Evolutionary conservation across 2,113 vertebrate genomes (phyloP).

Genomic region (Hypomesus transpacificus): DNA sequence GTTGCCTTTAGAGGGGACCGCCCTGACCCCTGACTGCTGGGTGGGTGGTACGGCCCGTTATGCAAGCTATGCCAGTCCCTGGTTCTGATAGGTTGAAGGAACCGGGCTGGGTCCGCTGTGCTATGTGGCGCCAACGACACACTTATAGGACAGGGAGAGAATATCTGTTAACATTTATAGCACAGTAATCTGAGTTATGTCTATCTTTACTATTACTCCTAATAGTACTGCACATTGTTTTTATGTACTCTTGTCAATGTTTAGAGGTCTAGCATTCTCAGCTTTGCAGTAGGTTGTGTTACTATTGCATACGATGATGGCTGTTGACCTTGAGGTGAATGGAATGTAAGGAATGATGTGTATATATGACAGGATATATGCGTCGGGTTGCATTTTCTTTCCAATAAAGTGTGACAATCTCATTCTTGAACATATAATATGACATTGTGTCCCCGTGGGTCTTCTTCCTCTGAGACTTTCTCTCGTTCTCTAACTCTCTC

Average conservation of each 20-base stretch:
- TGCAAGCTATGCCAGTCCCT: neutral
- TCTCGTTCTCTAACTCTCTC: neutral
- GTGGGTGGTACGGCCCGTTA: no score
- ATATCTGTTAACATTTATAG: slow-evolving; percentile 14
- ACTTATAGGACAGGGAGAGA: neutral
- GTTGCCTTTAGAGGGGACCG: neutral
- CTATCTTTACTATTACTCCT: slow-evolving; percentile 18
- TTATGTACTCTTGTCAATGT: slow-evolving; percentile 18
- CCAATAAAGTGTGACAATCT: slow-evolving; percentile 67
- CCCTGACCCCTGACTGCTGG: no score
- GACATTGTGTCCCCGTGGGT: neutral
- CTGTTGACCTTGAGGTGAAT: slow-evolving; percentile 29
- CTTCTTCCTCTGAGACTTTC: neutral
- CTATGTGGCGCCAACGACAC: slow-evolving; percentile 5
- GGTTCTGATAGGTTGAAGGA: slow-evolving; percentile 5
- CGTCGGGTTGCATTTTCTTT: slow-evolving; percentile 52
- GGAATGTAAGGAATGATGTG: slow-evolving; percentile 35
- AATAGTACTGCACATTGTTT: slow-evolving; percentile 23
- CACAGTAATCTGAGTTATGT: slow-evolving; percentile 22
- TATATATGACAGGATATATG: slow-evolving; percentile 47
- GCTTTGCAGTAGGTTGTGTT: slow-evolving; percentile 25
- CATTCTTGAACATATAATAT: slow-evolving; percentile 20
- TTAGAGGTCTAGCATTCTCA: slow-evolving; percentile 26
- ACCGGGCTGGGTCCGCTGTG: slow-evolving; percentile 7
- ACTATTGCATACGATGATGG: slow-evolving; percentile 14